phyloP scores from a whole-genome alignment of 2,113 vertebrate species.

The Anseranas semipalmata region DNA sequence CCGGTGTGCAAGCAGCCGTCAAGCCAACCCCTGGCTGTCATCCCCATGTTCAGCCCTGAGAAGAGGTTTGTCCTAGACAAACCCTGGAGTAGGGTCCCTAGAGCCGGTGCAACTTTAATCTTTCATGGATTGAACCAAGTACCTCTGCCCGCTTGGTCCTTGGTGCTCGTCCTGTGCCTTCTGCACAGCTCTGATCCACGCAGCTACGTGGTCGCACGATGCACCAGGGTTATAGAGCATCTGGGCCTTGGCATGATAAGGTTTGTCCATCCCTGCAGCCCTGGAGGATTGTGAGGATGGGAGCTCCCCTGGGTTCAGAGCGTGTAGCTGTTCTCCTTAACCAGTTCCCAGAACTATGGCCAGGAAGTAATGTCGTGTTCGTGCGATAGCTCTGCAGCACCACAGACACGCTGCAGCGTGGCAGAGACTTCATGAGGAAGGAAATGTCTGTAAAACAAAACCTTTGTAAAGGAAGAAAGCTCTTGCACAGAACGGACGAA shows the following conservation, averaged over 20 bases:
- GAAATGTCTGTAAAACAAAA: background rate
- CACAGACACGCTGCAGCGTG: accelerated
- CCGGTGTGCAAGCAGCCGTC: background rate
- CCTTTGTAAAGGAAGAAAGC: background rate
- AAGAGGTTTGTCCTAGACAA: background rate
- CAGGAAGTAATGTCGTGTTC: background rate
- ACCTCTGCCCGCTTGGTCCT: background rate
- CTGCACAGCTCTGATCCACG: background rate
- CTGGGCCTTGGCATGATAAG: background rate
- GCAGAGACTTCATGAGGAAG: background rate
- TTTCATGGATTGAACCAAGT: accelerated
- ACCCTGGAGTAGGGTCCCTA: background rate
- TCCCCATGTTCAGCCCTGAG: background rate
- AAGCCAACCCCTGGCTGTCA: background rate
- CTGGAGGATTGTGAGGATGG: background rate
- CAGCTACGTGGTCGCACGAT: accelerated
- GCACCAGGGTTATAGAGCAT: background rate
- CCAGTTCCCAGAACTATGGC: background rate
- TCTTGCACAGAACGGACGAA: background rate
- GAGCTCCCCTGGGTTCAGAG: background rate
- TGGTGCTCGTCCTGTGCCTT: background rate
- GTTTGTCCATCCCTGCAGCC: background rate
- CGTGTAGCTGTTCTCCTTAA: background rate
- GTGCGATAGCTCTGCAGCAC: background rate
- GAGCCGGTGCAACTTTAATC: background rate